Percentiles rank a stretch among this genome's conserved stretches.
phyloP scores from a whole-genome alignment of 2,888 invertebrate genomes.

The Unio pictorum region DNA sequence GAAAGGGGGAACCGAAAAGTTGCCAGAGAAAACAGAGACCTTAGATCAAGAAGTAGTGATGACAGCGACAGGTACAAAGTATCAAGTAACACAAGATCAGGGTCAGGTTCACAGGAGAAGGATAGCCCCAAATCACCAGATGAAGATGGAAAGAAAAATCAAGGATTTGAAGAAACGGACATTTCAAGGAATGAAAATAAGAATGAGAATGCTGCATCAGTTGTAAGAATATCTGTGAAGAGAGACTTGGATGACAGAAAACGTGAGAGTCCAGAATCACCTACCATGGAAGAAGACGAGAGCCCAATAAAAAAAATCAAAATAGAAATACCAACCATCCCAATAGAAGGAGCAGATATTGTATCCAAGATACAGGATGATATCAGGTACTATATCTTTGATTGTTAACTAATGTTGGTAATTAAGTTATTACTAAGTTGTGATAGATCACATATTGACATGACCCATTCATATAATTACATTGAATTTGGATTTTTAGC shows the following conservation, averaged over 20 bases:
- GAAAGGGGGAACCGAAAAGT: constrained; percentile 2
- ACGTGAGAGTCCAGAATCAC: constrained; percentile 12
- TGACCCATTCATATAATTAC: too few species aligned
- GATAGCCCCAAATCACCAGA: constrained; percentile 15
- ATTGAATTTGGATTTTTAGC: too few species aligned
- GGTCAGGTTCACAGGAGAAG: constrained; percentile 11
- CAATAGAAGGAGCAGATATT: constrained; percentile 4
- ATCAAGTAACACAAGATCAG: constrained; percentile 7
- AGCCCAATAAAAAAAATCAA: constrained; percentile 2
- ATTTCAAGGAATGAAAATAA: constrained; percentile 2
- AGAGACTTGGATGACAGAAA: constrained; percentile 13
- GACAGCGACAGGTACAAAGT: constrained; percentile 5
- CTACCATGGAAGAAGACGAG: constrained; percentile 6
- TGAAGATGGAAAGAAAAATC: constrained; percentile 9
- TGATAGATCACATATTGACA: too few species aligned
- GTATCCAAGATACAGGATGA: constrained; percentile 21
- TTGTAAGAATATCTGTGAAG: constrained; percentile 2
- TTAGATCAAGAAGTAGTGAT: constrained; percentile 13
- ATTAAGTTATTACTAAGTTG: too few species aligned
- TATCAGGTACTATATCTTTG: constrained; percentile 15
- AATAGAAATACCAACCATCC: background rate
- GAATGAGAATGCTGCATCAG: background rate
- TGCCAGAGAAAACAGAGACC: constrained; percentile 10
- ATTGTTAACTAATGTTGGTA: background rate
- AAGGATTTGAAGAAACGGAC: constrained; percentile 4